phyloP scores from a whole-genome alignment of 2,888 invertebrate species.

The Lordiphosa andalusiaca region DNA sequence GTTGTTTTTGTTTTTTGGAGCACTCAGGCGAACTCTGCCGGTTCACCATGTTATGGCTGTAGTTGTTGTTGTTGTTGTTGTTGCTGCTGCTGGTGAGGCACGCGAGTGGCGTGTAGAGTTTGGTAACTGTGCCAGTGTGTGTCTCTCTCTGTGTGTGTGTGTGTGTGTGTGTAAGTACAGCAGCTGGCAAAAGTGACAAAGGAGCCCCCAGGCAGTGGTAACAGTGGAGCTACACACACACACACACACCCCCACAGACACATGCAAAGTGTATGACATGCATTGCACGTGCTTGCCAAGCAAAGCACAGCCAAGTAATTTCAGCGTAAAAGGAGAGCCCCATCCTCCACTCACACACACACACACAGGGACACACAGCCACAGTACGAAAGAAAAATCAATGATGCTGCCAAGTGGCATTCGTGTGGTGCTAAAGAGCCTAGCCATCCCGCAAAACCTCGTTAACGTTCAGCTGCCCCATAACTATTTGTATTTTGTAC shows the following conservation, averaged over 20 bases:
- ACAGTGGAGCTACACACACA: slow-evolving; percentile 6
- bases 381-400: slow-evolving; percentile 56
- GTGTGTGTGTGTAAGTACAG: slow-evolving; percentile 20
- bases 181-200: slow-evolving; percentile 23
- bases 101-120: slow-evolving; percentile 35
- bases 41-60: neutral
- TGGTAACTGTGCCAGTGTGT: slow-evolving; percentile 10
- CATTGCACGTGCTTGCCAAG: slow-evolving; percentile 60
- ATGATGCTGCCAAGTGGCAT: slow-evolving; percentile 64
- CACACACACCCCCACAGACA: slow-evolving; percentile 10
- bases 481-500: too few relatives aligned
- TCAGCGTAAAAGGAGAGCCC: slow-evolving; percentile 18
- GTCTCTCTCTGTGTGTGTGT: slow-evolving; percentile 15
- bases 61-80: slow-evolving; percentile 6
- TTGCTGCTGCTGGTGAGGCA: slow-evolving; percentile 27
- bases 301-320: slow-evolving; percentile 38
- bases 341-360: neutral
- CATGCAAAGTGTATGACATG: slow-evolving; percentile 32
- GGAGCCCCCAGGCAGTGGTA: slow-evolving; percentile 13
- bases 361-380: slow-evolving; percentile 1
- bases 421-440: slow-evolving; percentile 13
- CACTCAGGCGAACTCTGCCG: slow-evolving; percentile 5
- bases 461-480: slow-evolving; percentile 2
- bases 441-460: slow-evolving; percentile 9
- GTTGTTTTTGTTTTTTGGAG: neutral